Base-by-base conservation (phyloP, 1,140 invertebrate genomes). In the Hycleus phaleratus region DNA sequence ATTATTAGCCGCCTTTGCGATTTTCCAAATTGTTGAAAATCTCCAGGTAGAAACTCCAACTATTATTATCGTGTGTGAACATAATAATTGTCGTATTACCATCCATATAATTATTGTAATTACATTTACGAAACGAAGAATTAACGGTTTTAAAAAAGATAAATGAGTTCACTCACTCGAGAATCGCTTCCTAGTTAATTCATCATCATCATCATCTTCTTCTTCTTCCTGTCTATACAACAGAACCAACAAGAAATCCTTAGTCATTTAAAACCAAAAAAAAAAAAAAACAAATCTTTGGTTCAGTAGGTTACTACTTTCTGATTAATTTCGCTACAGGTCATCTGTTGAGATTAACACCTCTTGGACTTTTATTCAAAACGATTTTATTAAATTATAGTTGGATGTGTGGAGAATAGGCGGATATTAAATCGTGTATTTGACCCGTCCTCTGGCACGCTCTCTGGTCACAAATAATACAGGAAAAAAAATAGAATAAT, bases 381-480 rank as follows among this genome's bases (percentile, higher is more conserved):
- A 3, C 26, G 26, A 18, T 44, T 45, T 43, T 45, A 47, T 25
- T 47, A 24, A 18, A 38, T 39, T 53, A 12, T 32, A 44, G 51
- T 46, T 53, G 51, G n/a, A 38, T 46, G 51, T 32, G 51, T 44
- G 42, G 51, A 53, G 26, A 53, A 56, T 45, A 52, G 38, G 50
- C 57, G 57, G 57, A 59, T 59, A 59, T 59, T 7, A 32, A 32
- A 52, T 43, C 42, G 46, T 53, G 49, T 59, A 49, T 59, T 59
- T 59, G 57, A 53, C 49, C 57, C 57, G 57, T 59, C 57, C 57
- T 59, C 50, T 47, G 32, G 43, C 51, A 55, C 58, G 58, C 46
- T 59, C 32, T 46, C 38, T 59, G 51, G 32, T 46, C 52, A 59
- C 46, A 48, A 32, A 59, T 59, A 59, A 59, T 55, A 61, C 60